phyloP scores from a whole-genome alignment of 2,797 vertebrate genomes.

The Cyprinodon diabolis region DNA sequence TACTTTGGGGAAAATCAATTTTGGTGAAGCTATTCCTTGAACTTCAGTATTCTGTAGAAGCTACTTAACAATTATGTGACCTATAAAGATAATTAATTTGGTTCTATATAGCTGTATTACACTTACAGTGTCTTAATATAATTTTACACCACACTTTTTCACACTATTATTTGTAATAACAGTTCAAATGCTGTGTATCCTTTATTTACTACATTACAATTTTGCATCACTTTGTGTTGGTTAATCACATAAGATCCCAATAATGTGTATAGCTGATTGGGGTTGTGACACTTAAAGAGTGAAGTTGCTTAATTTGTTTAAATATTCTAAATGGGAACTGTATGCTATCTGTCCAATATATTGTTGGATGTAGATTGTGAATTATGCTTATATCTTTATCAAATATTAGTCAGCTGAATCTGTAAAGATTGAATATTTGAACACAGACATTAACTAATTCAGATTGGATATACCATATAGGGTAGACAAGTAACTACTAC shows the following conservation, averaged over 20 bases:
- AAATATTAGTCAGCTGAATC: neutral
- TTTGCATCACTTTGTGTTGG: neutral
- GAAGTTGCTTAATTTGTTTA: neutral
- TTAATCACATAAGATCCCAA: neutral
- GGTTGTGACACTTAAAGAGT: neutral
- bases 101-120: neutral
- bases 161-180: too few species aligned
- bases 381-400: neutral
- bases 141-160: too few species aligned
- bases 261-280: neutral
- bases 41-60: neutral
- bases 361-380: neutral
- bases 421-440: neutral
- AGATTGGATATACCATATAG: neutral
- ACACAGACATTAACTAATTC: neutral
- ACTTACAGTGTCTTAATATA: neutral
- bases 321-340: neutral
- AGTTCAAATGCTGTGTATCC: neutral
- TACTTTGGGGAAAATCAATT: neutral
- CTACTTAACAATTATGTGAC: neutral
- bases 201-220: neutral
- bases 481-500: slow-evolving; percentile 21
- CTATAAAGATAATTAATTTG: neutral
- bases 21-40: neutral
- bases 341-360: neutral